A percentile compares a stretch with the other conserved stretches of the same genome.
Conservation (phyloP, 2,888 invertebrate genomes). For the Drosophila kuntzei region DNA sequence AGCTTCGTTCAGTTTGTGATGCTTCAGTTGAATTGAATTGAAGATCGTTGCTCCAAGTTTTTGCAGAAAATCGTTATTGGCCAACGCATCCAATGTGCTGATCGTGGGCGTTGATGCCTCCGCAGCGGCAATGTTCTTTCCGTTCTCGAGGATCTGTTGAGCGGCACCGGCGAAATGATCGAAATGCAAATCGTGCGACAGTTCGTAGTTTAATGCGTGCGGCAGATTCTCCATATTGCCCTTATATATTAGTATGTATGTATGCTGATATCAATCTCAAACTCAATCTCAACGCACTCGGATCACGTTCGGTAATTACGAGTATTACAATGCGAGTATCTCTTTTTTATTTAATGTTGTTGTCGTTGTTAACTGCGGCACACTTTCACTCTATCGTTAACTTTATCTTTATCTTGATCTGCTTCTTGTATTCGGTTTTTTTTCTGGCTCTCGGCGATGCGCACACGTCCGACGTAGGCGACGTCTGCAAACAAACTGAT, state of each 20-base stretch:
- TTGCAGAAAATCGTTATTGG: conserved; percentile 80
- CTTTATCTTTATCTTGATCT: conserved; percentile 35
- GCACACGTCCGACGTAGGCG: conserved; percentile 53
- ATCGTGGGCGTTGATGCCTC: conserved; percentile 79
- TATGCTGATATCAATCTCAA: conserved; percentile 9
- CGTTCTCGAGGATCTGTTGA: conserved; percentile 78
- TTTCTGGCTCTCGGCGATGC: conserved; percentile 25
- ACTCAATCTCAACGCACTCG: conserved; percentile 11
- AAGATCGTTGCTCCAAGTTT: conserved; percentile 82
- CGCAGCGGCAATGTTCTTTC: conserved; percentile 55
- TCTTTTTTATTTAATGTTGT: conserved; percentile 26
- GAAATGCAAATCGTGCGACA: conserved; percentile 83
- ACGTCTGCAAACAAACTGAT: conserved; percentile 78
- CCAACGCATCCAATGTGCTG: conserved; percentile 61
- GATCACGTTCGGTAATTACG: conserved; percentile 40
- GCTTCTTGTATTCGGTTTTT: conserved; percentile 28
- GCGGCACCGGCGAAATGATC: conserved; percentile 78
- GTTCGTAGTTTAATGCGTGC: conserved; percentile 83
- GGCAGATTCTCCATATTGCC: conserved; percentile 79
- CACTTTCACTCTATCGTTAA: conserved; percentile 69
- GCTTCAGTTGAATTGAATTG: conserved; percentile 79
- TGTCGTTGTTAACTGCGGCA: conserved; percentile 36
- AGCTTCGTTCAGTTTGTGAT: conserved; percentile 57
- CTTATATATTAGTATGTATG: conserved; percentile 39
- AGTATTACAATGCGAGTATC: conserved; percentile 33